Evolutionary conservation across 2,113 vertebrate genomes (phyloP).

Genomic region (Hydrolagus affinis): DNA sequence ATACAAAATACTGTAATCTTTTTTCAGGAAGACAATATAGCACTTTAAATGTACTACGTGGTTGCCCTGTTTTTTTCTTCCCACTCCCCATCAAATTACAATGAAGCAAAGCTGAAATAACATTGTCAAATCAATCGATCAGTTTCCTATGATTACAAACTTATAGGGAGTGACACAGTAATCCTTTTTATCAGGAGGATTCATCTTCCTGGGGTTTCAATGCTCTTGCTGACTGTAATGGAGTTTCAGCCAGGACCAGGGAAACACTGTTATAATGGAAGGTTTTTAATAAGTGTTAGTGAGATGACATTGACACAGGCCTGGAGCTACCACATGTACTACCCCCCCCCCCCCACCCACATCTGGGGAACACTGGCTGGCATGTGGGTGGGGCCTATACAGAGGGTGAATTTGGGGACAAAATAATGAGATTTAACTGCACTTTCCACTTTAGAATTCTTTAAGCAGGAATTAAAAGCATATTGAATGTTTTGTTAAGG

Average conservation of each 20-base stretch:
- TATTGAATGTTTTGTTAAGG: neutral
- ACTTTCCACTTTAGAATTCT: conserved; percentile 11
- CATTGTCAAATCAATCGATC: neutral
- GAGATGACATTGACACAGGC: neutral
- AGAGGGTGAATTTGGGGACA: neutral
- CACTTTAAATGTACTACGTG: neutral
- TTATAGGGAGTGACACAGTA: neutral
- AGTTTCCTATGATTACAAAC: neutral
- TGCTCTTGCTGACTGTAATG: neutral
- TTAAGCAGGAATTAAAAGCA: neutral
- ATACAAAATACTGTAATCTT: neutral
- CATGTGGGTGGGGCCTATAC: neutral
- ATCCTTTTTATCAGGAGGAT: neutral
- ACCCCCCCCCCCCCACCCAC: too few relatives aligned
- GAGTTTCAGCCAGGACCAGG: neutral
- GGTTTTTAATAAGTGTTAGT: neutral
- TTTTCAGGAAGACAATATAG: neutral
- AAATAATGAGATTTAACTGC: neutral
- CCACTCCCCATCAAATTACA: neutral
- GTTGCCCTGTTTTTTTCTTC: neutral
- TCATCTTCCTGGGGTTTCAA: neutral
- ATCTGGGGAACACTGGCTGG: neutral
- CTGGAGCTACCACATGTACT: neutral
- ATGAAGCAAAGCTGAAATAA: neutral
- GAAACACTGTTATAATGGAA: neutral